phyloP scores from a whole-genome alignment of 2,888 invertebrate genomes.

The Papilio elwesi region DNA sequence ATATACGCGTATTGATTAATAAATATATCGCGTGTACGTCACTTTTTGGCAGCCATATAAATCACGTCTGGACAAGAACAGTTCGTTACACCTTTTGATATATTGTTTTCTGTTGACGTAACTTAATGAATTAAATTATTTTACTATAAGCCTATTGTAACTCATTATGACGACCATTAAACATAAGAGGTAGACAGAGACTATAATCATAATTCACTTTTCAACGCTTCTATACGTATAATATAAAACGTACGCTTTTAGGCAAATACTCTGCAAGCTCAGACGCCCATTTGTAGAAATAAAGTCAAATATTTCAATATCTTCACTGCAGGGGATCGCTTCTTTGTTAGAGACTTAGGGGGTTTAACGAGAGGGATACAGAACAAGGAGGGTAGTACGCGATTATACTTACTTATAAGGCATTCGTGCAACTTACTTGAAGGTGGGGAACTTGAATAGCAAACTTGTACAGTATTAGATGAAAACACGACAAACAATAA shows the following conservation, averaged over 20 bases:
- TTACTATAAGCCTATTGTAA: not conserved
- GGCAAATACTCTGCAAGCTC: not conserved
- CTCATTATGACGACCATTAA: not conserved
- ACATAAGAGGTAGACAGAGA: not conserved
- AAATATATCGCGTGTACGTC: not conserved
- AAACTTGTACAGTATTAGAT: slow-evolving; percentile 31
- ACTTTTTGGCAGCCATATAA: not conserved
- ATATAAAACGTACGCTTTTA: not conserved
- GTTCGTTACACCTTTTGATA: slow-evolving; percentile 4
- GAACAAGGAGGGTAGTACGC: slow-evolving; percentile 64
- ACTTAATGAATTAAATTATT: not conserved
- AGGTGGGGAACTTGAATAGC: slow-evolving; percentile 44
- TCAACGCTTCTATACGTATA: not conserved
- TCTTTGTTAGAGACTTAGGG: slow-evolving; percentile 66
- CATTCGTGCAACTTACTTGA: slow-evolving; percentile 51
- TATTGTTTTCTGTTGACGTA: not conserved
- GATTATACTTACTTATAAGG: slow-evolving; percentile 62
- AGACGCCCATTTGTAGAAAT: slow-evolving; percentile 12
- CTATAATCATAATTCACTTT: not conserved
- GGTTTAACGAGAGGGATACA: slow-evolving; percentile 53
- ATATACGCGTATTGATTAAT: slow-evolving; percentile 5
- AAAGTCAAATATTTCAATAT: slow-evolving; percentile 39
- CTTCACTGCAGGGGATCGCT: slow-evolving; percentile 39
- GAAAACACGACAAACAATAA: slow-evolving; percentile 30
- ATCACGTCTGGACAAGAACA: slow-evolving; percentile 7